These are phyloP conservation scores for Gymnocypris eckloni DNA, from an alignment of 2,797 vertebrate genomes.

Conservation along the genomic window DNA sequence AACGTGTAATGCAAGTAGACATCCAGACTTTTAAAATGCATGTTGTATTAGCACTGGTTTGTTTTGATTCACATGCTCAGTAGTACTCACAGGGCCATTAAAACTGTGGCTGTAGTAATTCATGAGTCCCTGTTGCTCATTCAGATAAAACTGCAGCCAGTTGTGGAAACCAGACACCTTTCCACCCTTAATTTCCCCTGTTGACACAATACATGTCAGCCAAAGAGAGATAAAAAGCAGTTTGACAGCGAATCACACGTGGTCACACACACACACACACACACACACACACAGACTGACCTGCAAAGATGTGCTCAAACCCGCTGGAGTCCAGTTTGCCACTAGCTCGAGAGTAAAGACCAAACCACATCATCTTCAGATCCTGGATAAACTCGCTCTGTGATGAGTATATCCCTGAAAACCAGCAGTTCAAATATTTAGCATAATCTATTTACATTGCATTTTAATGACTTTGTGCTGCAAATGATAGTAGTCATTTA, in stretches of 20 bases:
- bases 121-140: constrained; percentile 82
- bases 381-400: constrained; percentile 83
- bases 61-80: neutral
- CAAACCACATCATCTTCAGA: constrained; percentile 96
- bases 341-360: constrained; percentile 85
- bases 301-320: constrained; percentile 95
- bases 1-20: neutral
- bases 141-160: constrained; percentile 94
- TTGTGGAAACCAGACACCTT: constrained; percentile 92
- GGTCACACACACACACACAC: neutral
- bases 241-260: neutral
- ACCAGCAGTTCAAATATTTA: neutral
- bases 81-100: constrained; percentile 85
- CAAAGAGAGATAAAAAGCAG: neutral
- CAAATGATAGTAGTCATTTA: too few species aligned
- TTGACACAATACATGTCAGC: neutral
- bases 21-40: neutral
- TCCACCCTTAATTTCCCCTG: constrained; percentile 91
- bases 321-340: constrained; percentile 87
- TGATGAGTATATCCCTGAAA: constrained; percentile 82
- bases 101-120: constrained; percentile 94
- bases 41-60: neutral
- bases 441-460: neutral
- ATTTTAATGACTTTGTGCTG: neutral
- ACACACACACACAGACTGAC: constrained; percentile 67